A percentile compares a stretch with the other conserved stretches of the same genome.
phyloP scores from a whole-genome alignment of 1,140 invertebrate genomes.

The Cotesia vestalis region DNA sequence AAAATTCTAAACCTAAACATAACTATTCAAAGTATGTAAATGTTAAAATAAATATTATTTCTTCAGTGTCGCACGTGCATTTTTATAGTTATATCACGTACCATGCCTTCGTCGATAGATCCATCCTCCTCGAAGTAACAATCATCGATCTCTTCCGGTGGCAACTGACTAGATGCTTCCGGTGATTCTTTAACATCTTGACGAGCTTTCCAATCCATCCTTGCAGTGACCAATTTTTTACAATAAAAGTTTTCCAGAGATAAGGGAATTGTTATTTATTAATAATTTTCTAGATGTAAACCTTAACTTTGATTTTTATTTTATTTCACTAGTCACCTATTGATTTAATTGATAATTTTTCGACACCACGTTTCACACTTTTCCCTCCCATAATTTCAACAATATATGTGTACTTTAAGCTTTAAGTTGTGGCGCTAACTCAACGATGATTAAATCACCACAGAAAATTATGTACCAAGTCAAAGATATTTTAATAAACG shows the following conservation, averaged over 20 bases:
- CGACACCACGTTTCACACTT: too few species aligned
- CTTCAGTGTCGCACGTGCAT: neutral
- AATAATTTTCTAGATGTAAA: too few species aligned
- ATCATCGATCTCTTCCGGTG: slow-evolving; percentile 55
- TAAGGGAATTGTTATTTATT: too few species aligned
- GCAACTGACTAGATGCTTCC: slow-evolving; percentile 45
- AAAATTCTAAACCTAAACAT: too few species aligned
- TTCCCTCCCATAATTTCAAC: too few species aligned
- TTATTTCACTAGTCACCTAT: slow-evolving; percentile 1
- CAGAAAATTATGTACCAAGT: too few species aligned
- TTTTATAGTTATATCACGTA: slow-evolving; percentile 50
- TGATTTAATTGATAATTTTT: neutral
- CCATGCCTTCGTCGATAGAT: slow-evolving; percentile 61
- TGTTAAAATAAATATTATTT: too few species aligned
- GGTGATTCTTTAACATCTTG: slow-evolving; percentile 52
- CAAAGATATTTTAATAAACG: too few species aligned
- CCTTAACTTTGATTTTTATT: neutral
- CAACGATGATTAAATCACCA: too few species aligned
- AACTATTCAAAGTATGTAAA: too few species aligned
- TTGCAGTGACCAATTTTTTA: slow-evolving; percentile 1
- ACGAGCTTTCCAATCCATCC: slow-evolving; percentile 57
- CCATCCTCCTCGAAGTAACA: slow-evolving; percentile 58
- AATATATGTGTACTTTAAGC: too few species aligned
- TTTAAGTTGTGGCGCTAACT: too few species aligned
- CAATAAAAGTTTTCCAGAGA: neutral